These are phyloP conservation scores for Ispidina lecontei DNA, from an alignment of 2,797 vertebrate species.

Conservation along the genomic window DNA sequence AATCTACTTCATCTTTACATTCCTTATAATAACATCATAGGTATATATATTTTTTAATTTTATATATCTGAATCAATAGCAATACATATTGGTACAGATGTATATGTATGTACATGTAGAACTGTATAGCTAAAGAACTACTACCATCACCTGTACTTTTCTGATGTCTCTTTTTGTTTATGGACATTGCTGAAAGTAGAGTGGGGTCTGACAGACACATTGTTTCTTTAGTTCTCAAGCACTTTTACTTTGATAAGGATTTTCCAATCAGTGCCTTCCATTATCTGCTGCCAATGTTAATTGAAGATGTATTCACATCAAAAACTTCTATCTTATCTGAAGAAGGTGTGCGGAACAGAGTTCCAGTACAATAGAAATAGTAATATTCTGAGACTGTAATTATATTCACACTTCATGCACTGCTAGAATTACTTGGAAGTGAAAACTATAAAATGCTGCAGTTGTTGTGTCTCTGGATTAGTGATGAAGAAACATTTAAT, in stretches of 20 bases:
- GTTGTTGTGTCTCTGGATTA: slow-evolving; percentile 13
- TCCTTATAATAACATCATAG: background rate
- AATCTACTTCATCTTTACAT: background rate
- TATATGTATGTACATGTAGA: too few relatives aligned
- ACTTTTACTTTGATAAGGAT: slow-evolving; percentile 75
- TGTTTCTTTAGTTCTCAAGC: slow-evolving; percentile 49
- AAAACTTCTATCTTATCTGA: slow-evolving; percentile 79
- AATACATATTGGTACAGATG: background rate
- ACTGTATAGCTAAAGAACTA: background rate
- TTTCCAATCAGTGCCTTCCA: slow-evolving; percentile 78
- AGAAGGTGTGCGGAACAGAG: slow-evolving; percentile 51
- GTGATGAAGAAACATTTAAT: background rate
- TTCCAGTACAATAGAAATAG: slow-evolving; percentile 66
- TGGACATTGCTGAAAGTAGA: background rate
- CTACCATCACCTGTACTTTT: background rate
- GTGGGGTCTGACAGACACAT: background rate
- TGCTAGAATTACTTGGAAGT: slow-evolving; percentile 60
- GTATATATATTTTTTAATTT: background rate
- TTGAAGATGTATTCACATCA: slow-evolving; percentile 74
- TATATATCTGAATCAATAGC: background rate
- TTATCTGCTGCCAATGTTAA: slow-evolving; percentile 77
- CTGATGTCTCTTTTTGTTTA: background rate
- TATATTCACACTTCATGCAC: slow-evolving; percentile 66
- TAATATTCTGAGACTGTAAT: slow-evolving; percentile 75
- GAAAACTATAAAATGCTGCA: slow-evolving; percentile 12